These are phyloP conservation scores for Liparis tanakae DNA, from an alignment of 2,797 vertebrate genomes.

Conservation along the genomic window DNA sequence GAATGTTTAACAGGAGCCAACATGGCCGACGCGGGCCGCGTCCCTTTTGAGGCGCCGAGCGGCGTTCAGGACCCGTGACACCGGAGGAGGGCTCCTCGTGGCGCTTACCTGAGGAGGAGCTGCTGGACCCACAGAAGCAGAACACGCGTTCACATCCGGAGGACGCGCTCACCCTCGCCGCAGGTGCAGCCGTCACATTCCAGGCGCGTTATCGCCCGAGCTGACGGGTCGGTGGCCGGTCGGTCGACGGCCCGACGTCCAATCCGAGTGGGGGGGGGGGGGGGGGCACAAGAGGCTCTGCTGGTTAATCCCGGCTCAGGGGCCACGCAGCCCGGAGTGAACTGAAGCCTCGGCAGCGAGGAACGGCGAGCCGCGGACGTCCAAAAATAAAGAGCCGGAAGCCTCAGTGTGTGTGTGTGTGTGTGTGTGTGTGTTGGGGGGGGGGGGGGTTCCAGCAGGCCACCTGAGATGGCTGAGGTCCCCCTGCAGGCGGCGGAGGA, in stretches of 20 bases:
- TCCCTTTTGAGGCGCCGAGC: no score
- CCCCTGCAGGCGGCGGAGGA: slow-evolving; percentile 64
- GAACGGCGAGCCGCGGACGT: slow-evolving; percentile 33
- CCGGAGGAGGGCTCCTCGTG: no score
- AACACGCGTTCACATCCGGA: no score
- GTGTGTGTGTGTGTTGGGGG: slow-evolving; percentile 56
- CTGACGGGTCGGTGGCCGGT: slow-evolving; percentile 45
- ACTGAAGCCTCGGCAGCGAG: slow-evolving; percentile 73
- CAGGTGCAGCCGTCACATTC: slow-evolving; percentile 45
- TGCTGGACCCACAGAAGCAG: no score
- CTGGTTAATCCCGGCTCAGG: slow-evolving; percentile 76
- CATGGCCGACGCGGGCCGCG: no score
- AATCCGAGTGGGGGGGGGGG: slow-evolving; percentile 55
- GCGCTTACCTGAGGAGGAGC: no score
- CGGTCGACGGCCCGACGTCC: slow-evolving; percentile 59
- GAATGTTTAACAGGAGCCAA: neutral
- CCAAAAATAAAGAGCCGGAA: slow-evolving; percentile 87
- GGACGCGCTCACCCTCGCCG: no score
- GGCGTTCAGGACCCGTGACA: no score
- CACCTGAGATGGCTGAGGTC: slow-evolving; percentile 75
- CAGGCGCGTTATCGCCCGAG: slow-evolving; percentile 51
- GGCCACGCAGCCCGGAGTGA: slow-evolving; percentile 78
- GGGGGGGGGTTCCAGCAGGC: slow-evolving; percentile 72
- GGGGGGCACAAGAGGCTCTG: slow-evolving; percentile 64
- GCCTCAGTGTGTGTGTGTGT: slow-evolving; percentile 57